phyloP scores from a whole-genome alignment of 2,113 vertebrate species.

The Struthio camelus region DNA sequence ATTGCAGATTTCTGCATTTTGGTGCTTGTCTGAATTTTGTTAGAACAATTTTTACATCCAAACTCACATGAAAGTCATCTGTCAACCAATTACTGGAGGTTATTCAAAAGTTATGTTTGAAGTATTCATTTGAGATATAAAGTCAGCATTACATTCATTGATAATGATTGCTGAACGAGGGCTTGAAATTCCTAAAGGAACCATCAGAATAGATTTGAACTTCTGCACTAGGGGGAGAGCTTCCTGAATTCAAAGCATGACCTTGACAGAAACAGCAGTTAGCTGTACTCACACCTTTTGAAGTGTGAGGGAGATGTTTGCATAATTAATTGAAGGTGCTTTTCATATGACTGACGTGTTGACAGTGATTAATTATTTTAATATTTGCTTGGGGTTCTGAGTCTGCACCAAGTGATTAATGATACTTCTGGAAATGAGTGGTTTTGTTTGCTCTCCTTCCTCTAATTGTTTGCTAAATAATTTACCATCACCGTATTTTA shows the following conservation, averaged over 20 bases:
- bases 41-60: conserved; percentile 38
- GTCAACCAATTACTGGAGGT: conserved; percentile 52
- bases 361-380: conserved; percentile 78
- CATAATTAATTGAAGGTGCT: conserved; percentile 60
- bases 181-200: conserved; percentile 57
- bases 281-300: background rate
- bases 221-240: background rate
- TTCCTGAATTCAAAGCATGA: conserved; percentile 58
- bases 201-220: conserved; percentile 36
- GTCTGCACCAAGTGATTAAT: conserved; percentile 65
- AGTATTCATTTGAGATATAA: conserved; percentile 39
- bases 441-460: conserved; percentile 69
- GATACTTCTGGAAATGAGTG: conserved; percentile 65
- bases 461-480: conserved; percentile 71
- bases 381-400: conserved; percentile 76
- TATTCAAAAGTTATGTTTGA: conserved; percentile 61
- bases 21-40: conserved; percentile 14
- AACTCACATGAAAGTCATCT: conserved; percentile 32
- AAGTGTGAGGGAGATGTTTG: background rate
- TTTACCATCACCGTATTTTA: conserved; percentile 47
- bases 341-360: conserved; percentile 67
- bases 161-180: conserved; percentile 2
- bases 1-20: background rate
- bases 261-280: conserved; percentile 66
- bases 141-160: conserved; percentile 36